Conservation (phyloP, 2,888 invertebrate species). For the Polydesmus complanatus region DNA sequence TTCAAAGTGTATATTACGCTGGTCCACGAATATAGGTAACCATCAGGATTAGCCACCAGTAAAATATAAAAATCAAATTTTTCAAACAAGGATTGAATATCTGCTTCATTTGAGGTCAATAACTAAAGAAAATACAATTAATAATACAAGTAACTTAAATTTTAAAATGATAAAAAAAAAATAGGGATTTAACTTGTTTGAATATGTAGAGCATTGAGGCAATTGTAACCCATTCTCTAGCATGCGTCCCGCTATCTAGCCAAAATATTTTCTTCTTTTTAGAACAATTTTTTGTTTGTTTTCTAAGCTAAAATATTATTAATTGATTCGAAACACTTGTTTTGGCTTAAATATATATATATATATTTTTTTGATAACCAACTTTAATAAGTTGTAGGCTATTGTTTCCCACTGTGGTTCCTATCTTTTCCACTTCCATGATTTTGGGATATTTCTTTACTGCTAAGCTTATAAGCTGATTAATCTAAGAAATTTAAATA, state of each 20-base stretch:
- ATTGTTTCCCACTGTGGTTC: neutral
- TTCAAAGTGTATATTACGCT: conserved; percentile 8
- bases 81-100: conserved; percentile 19
- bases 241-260: conserved; percentile 8
- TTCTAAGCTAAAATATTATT: neutral
- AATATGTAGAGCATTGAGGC: conserved; percentile 5
- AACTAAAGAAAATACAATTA: neutral
- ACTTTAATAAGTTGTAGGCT: neutral
- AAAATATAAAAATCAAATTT: conserved; percentile 24
- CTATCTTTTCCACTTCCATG: neutral
- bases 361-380: no score
- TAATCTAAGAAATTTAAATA: neutral
- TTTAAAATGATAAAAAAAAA: no score
- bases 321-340: neutral
- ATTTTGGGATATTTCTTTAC: neutral
- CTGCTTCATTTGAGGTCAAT: neutral
- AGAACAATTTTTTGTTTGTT: neutral
- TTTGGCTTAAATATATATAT: no score
- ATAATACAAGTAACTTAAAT: no score
- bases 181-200: conserved; percentile 7
- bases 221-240: conserved; percentile 10
- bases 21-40: conserved; percentile 26
- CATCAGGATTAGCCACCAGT: conserved; percentile 27
- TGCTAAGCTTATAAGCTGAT: neutral
- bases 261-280: conserved; percentile 1